Base-by-base conservation (phyloP, 2,888 invertebrate species). In the Scaptomyza parva region DNA sequence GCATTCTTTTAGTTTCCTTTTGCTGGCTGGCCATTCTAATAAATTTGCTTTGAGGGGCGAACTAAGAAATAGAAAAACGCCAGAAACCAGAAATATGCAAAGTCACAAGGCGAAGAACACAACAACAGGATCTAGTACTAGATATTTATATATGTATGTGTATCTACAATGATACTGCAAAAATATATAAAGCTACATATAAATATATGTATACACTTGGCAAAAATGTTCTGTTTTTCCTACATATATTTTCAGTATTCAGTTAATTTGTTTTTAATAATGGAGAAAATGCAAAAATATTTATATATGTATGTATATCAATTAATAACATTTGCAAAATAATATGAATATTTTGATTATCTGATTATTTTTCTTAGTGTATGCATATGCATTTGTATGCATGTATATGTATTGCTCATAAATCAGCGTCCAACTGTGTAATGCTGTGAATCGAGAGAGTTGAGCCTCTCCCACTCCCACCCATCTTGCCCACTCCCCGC, bases 71-170 rank as follows among this genome's bases (percentile, higher is more conserved):
- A 37, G 64, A 66, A 67, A 71, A 78, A 74, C 76, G 62, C 63
- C 59, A 39, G 55, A n/a, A n/a, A n/a, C 45, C 62, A 41, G 64
- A 69, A 82, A 82, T 82, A 85, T 82, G 82, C 86, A 82, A 78
- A 82, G 80, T 82, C 84, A 86, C 68, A 67, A 65, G 59, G 50
- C 61, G 58, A 50, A 59, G 37, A 37, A 37, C 37, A 37, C 75
- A 67, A 37, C 75, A 67, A 59, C 64, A 70, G 74, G 44, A 76
- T 72, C 69, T 73, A 70, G 62, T 44, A 48, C 28, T 14, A 55
- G 18, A 44, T 50, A 51, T 28, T 55, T 70, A 70, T 45, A 43
- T 33, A 44, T 37, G 20, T 55, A 57, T 43, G 67, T 70, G 52
- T 12, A 44, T 44, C 5, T 30, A n/a, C 11, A 7, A 2, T 26